Evolutionary conservation across 2,797 vertebrate genomes (phyloP).

Genomic region (Macroramphosus scolopax): DNA sequence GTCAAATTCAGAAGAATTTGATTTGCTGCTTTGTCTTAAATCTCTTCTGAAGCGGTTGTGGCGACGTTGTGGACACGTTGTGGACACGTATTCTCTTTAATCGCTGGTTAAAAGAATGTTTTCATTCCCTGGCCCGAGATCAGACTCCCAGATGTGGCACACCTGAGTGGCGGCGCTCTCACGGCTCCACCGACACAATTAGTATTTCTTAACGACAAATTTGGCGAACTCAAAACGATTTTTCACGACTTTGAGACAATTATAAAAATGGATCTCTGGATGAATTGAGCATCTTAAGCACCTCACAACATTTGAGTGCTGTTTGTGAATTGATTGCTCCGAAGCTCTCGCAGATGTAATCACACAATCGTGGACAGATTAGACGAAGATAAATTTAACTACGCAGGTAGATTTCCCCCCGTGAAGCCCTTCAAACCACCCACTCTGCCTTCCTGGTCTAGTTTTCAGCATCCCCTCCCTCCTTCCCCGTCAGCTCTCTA

Average conservation of each 20-base stretch:
- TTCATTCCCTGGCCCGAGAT: constrained; percentile 3
- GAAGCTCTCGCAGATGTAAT: constrained; percentile 10
- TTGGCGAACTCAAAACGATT: constrained; percentile 1
- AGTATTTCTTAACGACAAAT: not conserved
- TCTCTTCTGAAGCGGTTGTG: constrained; percentile 15
- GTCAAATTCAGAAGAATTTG: constrained; percentile 31
- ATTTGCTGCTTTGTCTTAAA: constrained; percentile 19
- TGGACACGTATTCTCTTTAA: constrained; percentile 16
- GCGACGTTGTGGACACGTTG: constrained; percentile 28
- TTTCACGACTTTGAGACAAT: too few species aligned
- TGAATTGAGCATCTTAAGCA: not conserved
- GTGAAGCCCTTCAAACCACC: constrained; percentile 23
- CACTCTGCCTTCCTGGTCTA: constrained; percentile 19
- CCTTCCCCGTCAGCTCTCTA: constrained; percentile 12
- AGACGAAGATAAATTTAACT: not conserved
- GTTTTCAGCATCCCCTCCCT: constrained; percentile 3
- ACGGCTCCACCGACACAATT: constrained; percentile 8
- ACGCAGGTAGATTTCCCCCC: constrained; percentile 14
- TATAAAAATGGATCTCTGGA: not conserved
- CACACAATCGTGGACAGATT: constrained; percentile 3
- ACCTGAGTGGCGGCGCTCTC: not conserved
- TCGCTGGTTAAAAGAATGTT: constrained; percentile 13
- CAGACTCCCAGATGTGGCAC: not conserved
- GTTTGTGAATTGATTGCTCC: not conserved
- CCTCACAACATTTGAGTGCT: too few species aligned